Evolutionary conservation across 2,888 invertebrate genomes (phyloP).

Genomic region (Ophraella communa): DNA sequence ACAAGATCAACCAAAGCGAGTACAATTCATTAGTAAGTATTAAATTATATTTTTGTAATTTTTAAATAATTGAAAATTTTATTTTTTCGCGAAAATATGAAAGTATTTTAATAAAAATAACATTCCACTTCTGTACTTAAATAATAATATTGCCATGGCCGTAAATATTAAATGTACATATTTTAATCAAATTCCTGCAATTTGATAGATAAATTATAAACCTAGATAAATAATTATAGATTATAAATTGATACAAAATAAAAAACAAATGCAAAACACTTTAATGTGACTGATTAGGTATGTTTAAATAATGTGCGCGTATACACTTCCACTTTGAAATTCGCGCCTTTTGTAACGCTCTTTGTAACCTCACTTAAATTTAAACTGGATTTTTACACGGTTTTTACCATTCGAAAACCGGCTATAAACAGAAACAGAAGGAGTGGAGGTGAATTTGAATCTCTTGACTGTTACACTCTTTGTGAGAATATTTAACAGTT

Average conservation of each 20-base stretch:
- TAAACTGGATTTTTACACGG: constrained; percentile 3
- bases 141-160: too few relatives aligned
- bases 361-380: constrained; percentile 4
- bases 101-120: too few relatives aligned
- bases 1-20: constrained; percentile 81
- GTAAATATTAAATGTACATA: too few relatives aligned
- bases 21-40: constrained; percentile 90
- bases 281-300: too few relatives aligned
- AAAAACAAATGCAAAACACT: too few relatives aligned
- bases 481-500: not conserved
- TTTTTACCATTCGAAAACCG: constrained; percentile 8
- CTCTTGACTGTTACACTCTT: not conserved
- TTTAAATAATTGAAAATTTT: too few relatives aligned
- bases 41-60: not conserved
- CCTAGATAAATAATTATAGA: too few relatives aligned
- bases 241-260: too few relatives aligned
- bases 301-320: not conserved
- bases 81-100: too few relatives aligned
- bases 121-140: too few relatives aligned
- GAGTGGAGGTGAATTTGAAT: not conserved
- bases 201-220: too few relatives aligned
- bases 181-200: too few relatives aligned
- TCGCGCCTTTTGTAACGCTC: not conserved
- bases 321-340: not conserved
- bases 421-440: not conserved